Conservation (phyloP, 1,140 invertebrate species). For the Brachionus sp. region DNA sequence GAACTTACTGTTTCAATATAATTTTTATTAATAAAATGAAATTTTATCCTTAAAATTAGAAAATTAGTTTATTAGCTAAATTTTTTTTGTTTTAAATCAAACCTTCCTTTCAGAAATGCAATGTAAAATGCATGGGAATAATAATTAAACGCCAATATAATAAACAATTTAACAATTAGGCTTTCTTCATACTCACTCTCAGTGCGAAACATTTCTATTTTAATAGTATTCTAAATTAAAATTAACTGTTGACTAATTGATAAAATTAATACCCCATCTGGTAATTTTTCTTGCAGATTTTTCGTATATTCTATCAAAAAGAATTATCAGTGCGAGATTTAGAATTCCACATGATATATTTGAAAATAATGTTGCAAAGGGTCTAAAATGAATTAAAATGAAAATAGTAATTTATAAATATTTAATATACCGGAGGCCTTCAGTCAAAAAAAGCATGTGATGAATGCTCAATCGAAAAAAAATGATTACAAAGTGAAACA, state of each 20-base stretch:
- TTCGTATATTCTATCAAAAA: conserved; percentile 25
- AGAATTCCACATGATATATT: conserved; percentile 34
- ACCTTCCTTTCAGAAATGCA: conserved; percentile 89
- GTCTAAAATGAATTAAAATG: background rate
- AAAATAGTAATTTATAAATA: background rate
- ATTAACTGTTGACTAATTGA: background rate
- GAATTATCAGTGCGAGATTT: conserved; percentile 27
- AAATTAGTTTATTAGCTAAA: background rate
- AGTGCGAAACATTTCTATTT: conserved; percentile 79
- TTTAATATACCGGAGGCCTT: conserved; percentile 10
- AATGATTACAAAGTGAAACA: conserved; percentile 1
- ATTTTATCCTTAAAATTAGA: background rate
- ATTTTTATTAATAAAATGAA: background rate
- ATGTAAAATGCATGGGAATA: conserved; percentile 98
- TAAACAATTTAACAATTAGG: conserved; percentile 89
- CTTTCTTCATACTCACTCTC: conserved; percentile 97
- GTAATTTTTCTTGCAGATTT: conserved; percentile 41
- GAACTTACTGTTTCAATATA: conserved; percentile 28
- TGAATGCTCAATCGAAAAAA: conserved; percentile 3
- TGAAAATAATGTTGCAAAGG: conserved; percentile 31
- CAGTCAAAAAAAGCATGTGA: conserved; percentile 39
- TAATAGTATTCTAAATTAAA: conserved; percentile 49
- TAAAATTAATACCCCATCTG: conserved; percentile 18
- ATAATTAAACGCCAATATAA: conserved; percentile 96
- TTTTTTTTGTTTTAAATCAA: conserved; percentile 43